These are phyloP conservation scores for Fistularia commersonii DNA, from an alignment of 2,797 vertebrate genomes.

Conservation along the genomic window DNA sequence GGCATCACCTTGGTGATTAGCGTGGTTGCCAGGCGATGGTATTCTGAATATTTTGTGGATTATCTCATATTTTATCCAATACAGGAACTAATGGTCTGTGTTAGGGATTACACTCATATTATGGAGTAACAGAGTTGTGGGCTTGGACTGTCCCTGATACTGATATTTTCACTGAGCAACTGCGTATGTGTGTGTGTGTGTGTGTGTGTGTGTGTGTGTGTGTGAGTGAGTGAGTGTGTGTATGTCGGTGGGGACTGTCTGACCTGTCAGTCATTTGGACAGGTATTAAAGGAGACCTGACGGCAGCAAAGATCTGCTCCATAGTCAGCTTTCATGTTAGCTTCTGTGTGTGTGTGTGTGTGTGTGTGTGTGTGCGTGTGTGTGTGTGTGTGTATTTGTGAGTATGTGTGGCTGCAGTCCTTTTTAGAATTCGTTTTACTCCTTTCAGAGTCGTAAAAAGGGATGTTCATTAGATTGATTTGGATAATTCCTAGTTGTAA, in stretches of 20 bases:
- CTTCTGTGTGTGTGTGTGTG: no score
- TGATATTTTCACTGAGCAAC: no score
- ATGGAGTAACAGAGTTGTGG: background rate
- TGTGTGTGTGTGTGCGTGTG: no score
- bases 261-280: slow-evolving; percentile 28
- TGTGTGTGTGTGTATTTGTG: no score
- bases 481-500: background rate
- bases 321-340: slow-evolving; percentile 25
- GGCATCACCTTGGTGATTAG: background rate
- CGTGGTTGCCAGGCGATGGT: no score
- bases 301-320: slow-evolving; percentile 17
- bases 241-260: slow-evolving; percentile 9
- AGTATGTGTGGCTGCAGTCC: background rate
- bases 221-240: no score
- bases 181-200: no score
- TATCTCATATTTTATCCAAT: slow-evolving; percentile 14
- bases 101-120: slow-evolving; percentile 6
- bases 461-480: background rate
- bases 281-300: slow-evolving; percentile 14
- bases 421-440: slow-evolving; percentile 4
- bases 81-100: slow-evolving; percentile 2
- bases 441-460: slow-evolving; percentile 2
- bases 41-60: no score
- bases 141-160: slow-evolving; percentile 4
- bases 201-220: no score